A percentile compares a stretch with the other conserved stretches of the same genome.
Evolutionary conservation across 2,113 vertebrate genomes (phyloP).

Genomic region (Mesoclemmys tuberculata): DNA sequence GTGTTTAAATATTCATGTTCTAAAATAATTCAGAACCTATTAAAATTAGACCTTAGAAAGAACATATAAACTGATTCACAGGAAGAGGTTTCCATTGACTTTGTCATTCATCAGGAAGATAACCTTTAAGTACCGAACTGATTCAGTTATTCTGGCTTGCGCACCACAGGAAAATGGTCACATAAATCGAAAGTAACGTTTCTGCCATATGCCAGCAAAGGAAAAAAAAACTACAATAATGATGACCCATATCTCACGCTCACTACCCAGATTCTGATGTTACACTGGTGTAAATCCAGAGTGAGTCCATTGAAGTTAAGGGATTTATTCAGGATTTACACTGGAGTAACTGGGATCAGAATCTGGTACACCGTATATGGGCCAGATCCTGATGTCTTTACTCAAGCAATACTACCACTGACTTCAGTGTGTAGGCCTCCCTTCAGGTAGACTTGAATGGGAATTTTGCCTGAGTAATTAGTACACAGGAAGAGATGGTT

Average conservation of each 20-base stretch:
- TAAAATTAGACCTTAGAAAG: neutral
- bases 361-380: neutral
- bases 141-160: neutral
- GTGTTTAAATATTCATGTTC: neutral
- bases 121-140: neutral
- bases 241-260: neutral
- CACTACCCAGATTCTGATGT: neutral
- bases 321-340: neutral
- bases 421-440: neutral
- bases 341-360: neutral
- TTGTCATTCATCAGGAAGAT: neutral
- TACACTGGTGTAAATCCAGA: neutral
- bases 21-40: neutral
- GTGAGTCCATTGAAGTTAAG: fast-evolving
- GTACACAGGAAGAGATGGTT: constrained; percentile 66
- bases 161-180: fast-evolving
- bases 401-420: neutral
- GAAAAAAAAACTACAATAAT: neutral
- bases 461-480: constrained; percentile 63
- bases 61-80: neutral
- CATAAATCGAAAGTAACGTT: fast-evolving
- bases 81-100: neutral
- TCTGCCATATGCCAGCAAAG: neutral
- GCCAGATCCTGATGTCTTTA: neutral
- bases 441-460: constrained; percentile 21